Evolutionary conservation across 2,113 vertebrate species (phyloP), one percentile per base, ranked within the genome.

Genomic region (Urocitellus parryii): DNA sequence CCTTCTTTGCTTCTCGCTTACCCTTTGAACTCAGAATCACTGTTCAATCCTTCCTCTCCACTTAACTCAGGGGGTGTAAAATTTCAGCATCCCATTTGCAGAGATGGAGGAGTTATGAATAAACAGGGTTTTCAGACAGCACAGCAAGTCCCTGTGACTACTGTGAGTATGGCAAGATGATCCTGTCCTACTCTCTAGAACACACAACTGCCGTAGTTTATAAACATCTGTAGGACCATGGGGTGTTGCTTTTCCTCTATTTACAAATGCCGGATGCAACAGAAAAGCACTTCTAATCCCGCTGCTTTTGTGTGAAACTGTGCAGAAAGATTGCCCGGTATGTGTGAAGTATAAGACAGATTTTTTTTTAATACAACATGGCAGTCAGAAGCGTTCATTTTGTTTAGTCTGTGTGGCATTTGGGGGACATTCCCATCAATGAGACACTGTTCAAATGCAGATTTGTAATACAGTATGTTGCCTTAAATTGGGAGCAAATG

Each of bases 401-500:
- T 88, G 65, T 95, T 96, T 93, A 95, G 93, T 97, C 96, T 94
- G 79, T 87, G 63, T 86, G 90, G 88, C 65, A 92, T 32, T 96
- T 92, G 29, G 84, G 78, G 94, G 88, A 87, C 1, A 34, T 17
- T 27, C 7, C 39, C 93, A 97, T 79, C 56, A 95, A 90, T 88
- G 83, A 17, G 94, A 22, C 65, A 48, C 14, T 67, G n/a, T 73
- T 87, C 96, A 96, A 97, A 94, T 92, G 25, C 3, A 78, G 67
- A 94, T 77, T 45, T 95, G 45, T 90, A 91, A 96, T 92, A 77
- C 82, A 95, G 91, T 97, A 32, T 96, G 92, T 91, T 96, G 83
- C 94, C 53, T 96, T 96, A 96, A 97, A 97, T 90, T 92, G 94
- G 83, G 97, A 98, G 96, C 94, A 98, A 97, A 78, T 96, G 94